phyloP scores from a whole-genome alignment of 2,113 vertebrate genomes.

The Passerina amoena region DNA sequence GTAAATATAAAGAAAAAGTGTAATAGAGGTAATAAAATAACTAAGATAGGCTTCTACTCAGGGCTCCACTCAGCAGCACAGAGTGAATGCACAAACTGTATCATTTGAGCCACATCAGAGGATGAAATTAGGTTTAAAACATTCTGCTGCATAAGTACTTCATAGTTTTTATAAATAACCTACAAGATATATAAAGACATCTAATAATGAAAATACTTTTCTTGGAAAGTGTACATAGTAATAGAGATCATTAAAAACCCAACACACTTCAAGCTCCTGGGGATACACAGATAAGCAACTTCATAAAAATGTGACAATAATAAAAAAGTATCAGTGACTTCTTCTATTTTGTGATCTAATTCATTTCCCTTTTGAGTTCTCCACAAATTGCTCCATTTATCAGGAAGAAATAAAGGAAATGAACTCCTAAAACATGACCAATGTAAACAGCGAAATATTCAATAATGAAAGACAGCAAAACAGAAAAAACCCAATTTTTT shows the following conservation, averaged over 20 bases:
- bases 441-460: neutral
- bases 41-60: neutral
- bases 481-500: fast-evolving
- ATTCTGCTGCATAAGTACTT: neutral
- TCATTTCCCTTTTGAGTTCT: neutral
- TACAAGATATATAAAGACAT: neutral
- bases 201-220: neutral
- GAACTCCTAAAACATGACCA: neutral
- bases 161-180: neutral
- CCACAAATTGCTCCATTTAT: neutral
- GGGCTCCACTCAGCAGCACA: neutral
- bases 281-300: neutral
- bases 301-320: neutral
- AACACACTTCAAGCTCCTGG: neutral
- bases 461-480: neutral
- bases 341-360: neutral
- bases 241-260: neutral
- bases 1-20: neutral
- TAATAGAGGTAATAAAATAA: neutral
- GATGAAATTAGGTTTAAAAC: neutral
- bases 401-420: neutral
- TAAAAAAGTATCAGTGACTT: neutral
- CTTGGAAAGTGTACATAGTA: neutral
- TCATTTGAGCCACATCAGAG: neutral
- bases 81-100: neutral